These are phyloP conservation scores for Eupithecia exiguata DNA, from an alignment of 2,888 invertebrate genomes.

Conservation along the genomic window DNA sequence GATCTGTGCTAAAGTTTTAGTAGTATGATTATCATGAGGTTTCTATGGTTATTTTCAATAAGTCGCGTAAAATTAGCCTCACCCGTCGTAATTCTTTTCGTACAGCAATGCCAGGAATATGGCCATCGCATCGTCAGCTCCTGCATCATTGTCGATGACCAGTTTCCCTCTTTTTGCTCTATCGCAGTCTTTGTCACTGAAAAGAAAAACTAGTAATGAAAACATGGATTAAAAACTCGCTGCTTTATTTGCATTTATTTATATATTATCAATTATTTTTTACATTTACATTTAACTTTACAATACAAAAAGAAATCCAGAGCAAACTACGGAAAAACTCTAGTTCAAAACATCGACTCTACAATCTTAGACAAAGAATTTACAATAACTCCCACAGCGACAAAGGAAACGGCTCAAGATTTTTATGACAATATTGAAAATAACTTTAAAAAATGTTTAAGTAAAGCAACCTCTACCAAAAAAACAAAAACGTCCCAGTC, in stretches of 20 bases:
- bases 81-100: slow-evolving; percentile 71
- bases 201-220: slow-evolving; percentile 22
- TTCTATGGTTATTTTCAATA: neutral
- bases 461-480: too few relatives aligned
- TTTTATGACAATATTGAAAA: too few relatives aligned
- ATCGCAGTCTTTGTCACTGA: slow-evolving; percentile 35
- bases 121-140: slow-evolving; percentile 72
- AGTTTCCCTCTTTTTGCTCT: slow-evolving; percentile 47
- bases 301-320: too few relatives aligned
- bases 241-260: neutral
- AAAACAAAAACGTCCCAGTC: too few relatives aligned
- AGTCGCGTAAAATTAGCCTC: slow-evolving; percentile 9
- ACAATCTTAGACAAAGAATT: too few relatives aligned
- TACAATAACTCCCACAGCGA: too few relatives aligned
- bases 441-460: too few relatives aligned
- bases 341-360: too few relatives aligned
- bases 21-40: neutral
- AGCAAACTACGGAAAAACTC: too few relatives aligned
- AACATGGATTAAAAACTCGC: neutral
- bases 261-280: too few relatives aligned
- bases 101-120: slow-evolving; percentile 65
- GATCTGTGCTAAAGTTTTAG: neutral
- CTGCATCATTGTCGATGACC: slow-evolving; percentile 73
- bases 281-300: too few relatives aligned
- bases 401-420: too few relatives aligned